A percentile compares a stretch with the other conserved stretches of the same genome.
phyloP scores from a whole-genome alignment of 2,113 vertebrate genomes.

The Morone chrysops region DNA sequence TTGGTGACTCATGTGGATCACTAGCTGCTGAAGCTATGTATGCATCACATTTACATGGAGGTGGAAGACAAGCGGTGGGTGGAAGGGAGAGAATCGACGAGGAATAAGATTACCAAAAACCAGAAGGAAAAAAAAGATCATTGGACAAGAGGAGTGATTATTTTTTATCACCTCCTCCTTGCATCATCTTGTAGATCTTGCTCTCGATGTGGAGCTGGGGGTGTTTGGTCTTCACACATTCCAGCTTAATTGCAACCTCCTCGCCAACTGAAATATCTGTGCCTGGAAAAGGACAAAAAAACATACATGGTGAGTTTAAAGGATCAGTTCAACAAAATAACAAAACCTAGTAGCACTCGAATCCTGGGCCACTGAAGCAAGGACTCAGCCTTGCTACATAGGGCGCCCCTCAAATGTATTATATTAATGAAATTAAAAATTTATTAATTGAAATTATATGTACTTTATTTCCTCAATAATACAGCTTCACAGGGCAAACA shows the following conservation, averaged over 20 bases:
- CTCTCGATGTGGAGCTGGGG: constrained; percentile 78
- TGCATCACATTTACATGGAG: neutral
- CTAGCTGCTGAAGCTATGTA: no score
- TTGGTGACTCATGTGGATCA: no score
- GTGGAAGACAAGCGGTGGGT: neutral
- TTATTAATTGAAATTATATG: no score
- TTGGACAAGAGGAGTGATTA: neutral
- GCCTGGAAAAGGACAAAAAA: constrained; percentile 76
- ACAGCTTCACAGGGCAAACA: no score
- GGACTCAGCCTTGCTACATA: no score
- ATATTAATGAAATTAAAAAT: no score
- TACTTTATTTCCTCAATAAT: no score
- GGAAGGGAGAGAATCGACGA: neutral
- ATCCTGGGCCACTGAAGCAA: no score
- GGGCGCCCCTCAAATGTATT: no score
- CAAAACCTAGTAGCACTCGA: neutral
- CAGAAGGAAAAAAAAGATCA: no score
- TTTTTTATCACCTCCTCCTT: constrained; percentile 89
- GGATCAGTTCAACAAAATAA: neutral
- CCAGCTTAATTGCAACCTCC: constrained; percentile 96
- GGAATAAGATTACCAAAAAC: no score
- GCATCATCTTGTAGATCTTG: constrained; percentile 99
- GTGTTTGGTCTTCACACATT: constrained; percentile 78
- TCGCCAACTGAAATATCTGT: constrained; percentile 95
- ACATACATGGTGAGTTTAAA: neutral